phyloP scores from a whole-genome alignment of 2,113 vertebrate species.

The Notarius lentiginosus region DNA sequence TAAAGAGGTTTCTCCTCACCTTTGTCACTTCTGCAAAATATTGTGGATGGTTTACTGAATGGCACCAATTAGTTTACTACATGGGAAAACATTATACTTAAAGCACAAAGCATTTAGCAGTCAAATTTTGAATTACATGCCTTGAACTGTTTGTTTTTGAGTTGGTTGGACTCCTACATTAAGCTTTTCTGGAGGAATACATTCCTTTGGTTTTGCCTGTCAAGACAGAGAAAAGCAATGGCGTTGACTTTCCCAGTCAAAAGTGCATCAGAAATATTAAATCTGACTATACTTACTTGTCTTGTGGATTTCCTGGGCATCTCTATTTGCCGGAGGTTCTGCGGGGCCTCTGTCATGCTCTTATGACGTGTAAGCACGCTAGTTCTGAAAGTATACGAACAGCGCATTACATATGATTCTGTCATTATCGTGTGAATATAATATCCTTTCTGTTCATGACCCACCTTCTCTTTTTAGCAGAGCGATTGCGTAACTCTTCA shows the following conservation, averaged over 20 bases:
- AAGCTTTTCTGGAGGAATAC: slow-evolving; percentile 63
- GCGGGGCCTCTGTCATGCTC: slow-evolving; percentile 85
- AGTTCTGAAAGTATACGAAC: slow-evolving; percentile 68
- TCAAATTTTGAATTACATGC: slow-evolving; percentile 62
- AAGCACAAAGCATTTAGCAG: neutral
- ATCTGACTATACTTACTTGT: slow-evolving; percentile 71
- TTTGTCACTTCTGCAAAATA: slow-evolving; percentile 86
- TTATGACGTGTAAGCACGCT: slow-evolving; percentile 84
- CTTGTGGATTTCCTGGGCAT: slow-evolving; percentile 77
- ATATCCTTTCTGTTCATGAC: neutral
- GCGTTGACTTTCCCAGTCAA: neutral
- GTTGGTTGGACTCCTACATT: slow-evolving; percentile 57
- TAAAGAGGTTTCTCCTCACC: slow-evolving; percentile 93
- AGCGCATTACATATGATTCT: neutral
- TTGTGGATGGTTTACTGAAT: neutral
- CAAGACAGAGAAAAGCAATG: neutral
- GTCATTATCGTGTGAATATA: neutral
- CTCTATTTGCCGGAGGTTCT: slow-evolving; percentile 89
- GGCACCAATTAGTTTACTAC: neutral
- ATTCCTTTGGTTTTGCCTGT: slow-evolving; percentile 61
- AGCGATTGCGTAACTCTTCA: slow-evolving; percentile 82
- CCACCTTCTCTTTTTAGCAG: slow-evolving; percentile 84
- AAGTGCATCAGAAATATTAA: neutral
- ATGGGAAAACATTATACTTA: neutral
- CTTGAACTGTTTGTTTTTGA: slow-evolving; percentile 82